Evolutionary conservation across 1,140 invertebrate genomes (phyloP), one percentile per base, ranked within the genome.

Genomic region (Geopemphigus sp.): DNA sequence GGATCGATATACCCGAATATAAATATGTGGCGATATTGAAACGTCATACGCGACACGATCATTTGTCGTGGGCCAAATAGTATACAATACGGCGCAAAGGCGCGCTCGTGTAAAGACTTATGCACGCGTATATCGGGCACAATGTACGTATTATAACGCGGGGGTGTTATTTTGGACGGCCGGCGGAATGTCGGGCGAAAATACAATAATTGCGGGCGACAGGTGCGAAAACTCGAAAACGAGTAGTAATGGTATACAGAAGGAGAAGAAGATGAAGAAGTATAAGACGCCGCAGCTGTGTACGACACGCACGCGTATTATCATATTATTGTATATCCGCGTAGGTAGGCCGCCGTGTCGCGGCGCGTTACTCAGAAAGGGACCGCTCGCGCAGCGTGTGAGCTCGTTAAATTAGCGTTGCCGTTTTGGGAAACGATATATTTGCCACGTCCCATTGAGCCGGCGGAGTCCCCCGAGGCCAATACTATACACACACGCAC

Each of bases 381-480:
- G 74, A 78, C 74, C 56, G 57, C 73, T 29, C 64, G 68, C 73
- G n/a, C 74, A 78, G 74, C 74, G 74, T 78, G 74, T 63, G 74
- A 78, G 57, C 74, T 78, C 74, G 74, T 78, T 78, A 78, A 78
- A 78, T 78, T 78, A 78, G 74, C 74, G 56, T 78, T 29, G 74
- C 74, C 74, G 74, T 78, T 50, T 78, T 63, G 74, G 74, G 57
- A 78, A 78, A 63, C 74, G 74, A 78, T 78, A 78, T 78, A 78
- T 78, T 78, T 78, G 74, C 74, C 74, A 76, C 73, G 73, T 61
- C 73, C 73, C 73, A 76, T 76, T 76, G 73, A 76, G 73, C 50
- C 70, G 47, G 17, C 32, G 3, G 61, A 15, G 26, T 6, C 59
- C 59, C 32, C 32, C 32, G 32, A 8, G 59, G 59, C 26, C 26